phyloP scores from a whole-genome alignment of 2,113 vertebrate genomes.

The Rutilus rutilus region DNA sequence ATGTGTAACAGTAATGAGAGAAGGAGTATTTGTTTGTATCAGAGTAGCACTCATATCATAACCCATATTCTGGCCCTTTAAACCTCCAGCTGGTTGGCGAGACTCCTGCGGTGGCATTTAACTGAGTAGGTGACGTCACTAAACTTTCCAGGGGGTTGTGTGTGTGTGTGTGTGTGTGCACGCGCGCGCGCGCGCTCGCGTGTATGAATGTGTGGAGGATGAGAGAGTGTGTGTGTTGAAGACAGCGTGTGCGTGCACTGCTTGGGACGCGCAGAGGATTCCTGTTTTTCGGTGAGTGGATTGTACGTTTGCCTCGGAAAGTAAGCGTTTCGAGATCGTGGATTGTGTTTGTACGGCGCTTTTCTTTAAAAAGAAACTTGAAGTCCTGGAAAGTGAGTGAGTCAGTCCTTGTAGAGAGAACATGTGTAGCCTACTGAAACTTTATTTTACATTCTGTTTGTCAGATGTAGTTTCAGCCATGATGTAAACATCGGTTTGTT shows the following conservation, averaged over 20 bases:
- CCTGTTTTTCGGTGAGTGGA: slow-evolving; percentile 12
- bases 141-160: slow-evolving; percentile 59
- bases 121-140: slow-evolving; percentile 72
- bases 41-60: not conserved
- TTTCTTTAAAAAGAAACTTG: slow-evolving; percentile 8
- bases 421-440: not conserved
- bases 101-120: slow-evolving; percentile 52
- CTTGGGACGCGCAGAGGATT: slow-evolving; percentile 20
- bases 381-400: slow-evolving; percentile 22
- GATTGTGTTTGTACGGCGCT: not conserved
- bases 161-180: not conserved
- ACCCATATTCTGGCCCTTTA: slow-evolving; percentile 55
- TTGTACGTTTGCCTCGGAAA: not conserved
- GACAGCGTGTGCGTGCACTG: slow-evolving; percentile 46
- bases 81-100: slow-evolving; percentile 28
- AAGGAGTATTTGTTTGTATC: not conserved
- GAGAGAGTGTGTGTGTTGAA: slow-evolving; percentile 39
- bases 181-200: not conserved
- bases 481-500: slow-evolving; percentile 4
- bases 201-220: slow-evolving; percentile 17
- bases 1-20: not conserved
- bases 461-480: not conserved
- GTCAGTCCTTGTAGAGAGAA: not conserved
- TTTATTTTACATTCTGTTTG: not conserved
- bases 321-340: not conserved